Evolutionary conservation across 1,140 invertebrate species (phyloP), one percentile per base, ranked within the genome.

Genomic region (Sarcophaga peregrina): DNA sequence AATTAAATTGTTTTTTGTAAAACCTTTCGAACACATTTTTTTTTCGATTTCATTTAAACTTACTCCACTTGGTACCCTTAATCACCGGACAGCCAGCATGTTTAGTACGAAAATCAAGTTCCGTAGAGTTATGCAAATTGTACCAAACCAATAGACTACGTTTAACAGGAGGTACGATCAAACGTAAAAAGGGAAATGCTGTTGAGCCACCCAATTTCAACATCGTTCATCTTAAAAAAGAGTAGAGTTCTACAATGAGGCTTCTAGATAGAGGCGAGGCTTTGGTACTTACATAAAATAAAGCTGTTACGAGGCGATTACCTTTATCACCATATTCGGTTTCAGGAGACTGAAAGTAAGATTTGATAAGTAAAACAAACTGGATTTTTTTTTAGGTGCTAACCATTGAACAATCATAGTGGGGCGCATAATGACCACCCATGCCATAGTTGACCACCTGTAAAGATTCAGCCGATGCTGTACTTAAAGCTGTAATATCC

Each of bases 381-480:
- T 15, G 9, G 0, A 15, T 62, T 4, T 37, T 37, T 2, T 37
- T 37, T 37, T 1, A 37, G 5, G 7, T 80, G 80, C 72, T n/a
- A 54, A 84, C 83, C 83, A 46, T 52, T 0, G 94, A 94, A 54
- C 82, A 98, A 91, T 95, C 89, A 86, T 85, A 99, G 91, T 99
- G 98, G 17, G 98, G 98, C 86, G 99, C 98, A 90, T 99, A 99
- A 91, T 99, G 98, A 0, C 98, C 98, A 13, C 98, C 98, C 83
- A 99, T 97, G 46, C 98, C 98, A 91, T 99, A 99, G 91, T 99
- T 99, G 83, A 97, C 97, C 73, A 99, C 96, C 92, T 99, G 96
- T 74, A 98, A 91, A 87, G 97, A 97, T 91, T 99, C 98, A 0
- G 97, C 97, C 1, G 96, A 96, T 8, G 92, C 91, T 91, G 97